These are phyloP conservation scores for Pogonognathellus flavescens DNA, from an alignment of 1,140 invertebrate species.

Conservation along the genomic window DNA sequence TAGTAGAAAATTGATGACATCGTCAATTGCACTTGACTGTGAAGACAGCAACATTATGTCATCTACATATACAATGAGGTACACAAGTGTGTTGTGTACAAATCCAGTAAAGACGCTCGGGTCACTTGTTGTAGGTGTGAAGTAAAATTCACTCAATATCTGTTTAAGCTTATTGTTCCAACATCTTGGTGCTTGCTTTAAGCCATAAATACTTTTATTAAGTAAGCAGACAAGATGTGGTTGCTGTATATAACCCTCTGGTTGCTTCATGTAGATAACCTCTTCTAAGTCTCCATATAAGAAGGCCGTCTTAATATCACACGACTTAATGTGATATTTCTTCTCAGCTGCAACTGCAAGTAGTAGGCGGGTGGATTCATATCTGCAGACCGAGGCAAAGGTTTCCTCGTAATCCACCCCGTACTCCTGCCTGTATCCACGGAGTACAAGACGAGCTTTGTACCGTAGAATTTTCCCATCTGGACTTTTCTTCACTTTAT, in stretches of 20 bases:
- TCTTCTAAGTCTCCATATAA: neutral
- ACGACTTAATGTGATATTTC: neutral
- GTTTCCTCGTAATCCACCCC: conserved; percentile 65
- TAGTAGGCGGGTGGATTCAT: neutral
- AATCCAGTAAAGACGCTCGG: too few species aligned
- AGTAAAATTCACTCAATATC: too few species aligned
- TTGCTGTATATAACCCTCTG: conserved; percentile 62
- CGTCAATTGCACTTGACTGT: too few species aligned
- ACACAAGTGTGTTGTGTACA: too few species aligned
- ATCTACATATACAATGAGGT: too few species aligned
- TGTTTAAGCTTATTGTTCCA: too few species aligned
- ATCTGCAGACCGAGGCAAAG: neutral
- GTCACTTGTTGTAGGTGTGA: too few species aligned
- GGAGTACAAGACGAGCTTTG: too few species aligned
- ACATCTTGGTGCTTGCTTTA: too few species aligned
- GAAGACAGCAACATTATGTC: too few species aligned
- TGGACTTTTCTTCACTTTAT: conserved; percentile 56
- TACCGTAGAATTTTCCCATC: conserved; percentile 59
- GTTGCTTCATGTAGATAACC: conserved; percentile 64
- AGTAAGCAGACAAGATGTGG: conserved; percentile 59
- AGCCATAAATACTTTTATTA: conserved; percentile 62
- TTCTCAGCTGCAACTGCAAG: neutral
- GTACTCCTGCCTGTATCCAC: too few species aligned
- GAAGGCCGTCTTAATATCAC: neutral
- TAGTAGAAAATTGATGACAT: too few species aligned